phyloP scores from a whole-genome alignment of 2,113 vertebrate genomes.

The Phylloscopus trochiloides region DNA sequence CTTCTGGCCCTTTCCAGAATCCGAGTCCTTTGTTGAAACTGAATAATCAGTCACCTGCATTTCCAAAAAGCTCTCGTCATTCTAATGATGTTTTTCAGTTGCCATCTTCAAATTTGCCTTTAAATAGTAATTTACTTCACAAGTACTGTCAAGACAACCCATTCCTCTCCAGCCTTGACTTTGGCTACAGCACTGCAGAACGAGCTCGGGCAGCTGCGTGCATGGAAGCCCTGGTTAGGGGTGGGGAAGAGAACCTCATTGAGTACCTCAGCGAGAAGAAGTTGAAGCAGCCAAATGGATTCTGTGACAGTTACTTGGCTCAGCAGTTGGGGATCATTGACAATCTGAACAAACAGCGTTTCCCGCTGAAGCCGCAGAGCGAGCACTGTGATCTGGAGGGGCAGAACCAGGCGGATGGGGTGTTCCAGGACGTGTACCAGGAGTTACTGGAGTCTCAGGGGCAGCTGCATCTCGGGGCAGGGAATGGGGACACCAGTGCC shows the following conservation, averaged over 20 bases:
- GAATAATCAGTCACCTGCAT: conserved; percentile 61
- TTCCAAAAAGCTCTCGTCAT: conserved; percentile 66
- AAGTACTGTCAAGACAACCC: conserved; percentile 72
- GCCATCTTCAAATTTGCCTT: conserved; percentile 61
- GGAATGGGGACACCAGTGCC: conserved; percentile 37
- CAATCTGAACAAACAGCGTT: conserved; percentile 66
- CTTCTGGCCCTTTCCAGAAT: conserved; percentile 62
- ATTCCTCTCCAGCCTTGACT: conserved; percentile 63
- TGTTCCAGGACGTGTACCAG: conserved; percentile 66
- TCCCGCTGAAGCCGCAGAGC: conserved; percentile 64
- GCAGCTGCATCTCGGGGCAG: conserved; percentile 63
- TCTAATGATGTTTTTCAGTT: conserved; percentile 66
- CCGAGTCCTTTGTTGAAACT: conserved; percentile 65
- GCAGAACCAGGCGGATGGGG: conserved; percentile 54
- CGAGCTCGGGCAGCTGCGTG: conserved; percentile 58
- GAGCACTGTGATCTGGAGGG: conserved; percentile 66
- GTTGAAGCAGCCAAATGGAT: conserved; percentile 73
- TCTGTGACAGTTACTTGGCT: conserved; percentile 71
- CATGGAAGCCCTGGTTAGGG: conserved; percentile 65
- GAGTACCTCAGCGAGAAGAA: conserved; percentile 76
- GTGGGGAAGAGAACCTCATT: conserved; percentile 68
- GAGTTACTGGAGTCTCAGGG: conserved; percentile 65
- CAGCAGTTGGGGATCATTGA: conserved; percentile 70
- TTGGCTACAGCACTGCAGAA: conserved; percentile 58
- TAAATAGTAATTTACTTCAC: conserved; percentile 68